Evolutionary conservation across 2,797 vertebrate species (phyloP).

Genomic region (Jordanella pulchra): DNA sequence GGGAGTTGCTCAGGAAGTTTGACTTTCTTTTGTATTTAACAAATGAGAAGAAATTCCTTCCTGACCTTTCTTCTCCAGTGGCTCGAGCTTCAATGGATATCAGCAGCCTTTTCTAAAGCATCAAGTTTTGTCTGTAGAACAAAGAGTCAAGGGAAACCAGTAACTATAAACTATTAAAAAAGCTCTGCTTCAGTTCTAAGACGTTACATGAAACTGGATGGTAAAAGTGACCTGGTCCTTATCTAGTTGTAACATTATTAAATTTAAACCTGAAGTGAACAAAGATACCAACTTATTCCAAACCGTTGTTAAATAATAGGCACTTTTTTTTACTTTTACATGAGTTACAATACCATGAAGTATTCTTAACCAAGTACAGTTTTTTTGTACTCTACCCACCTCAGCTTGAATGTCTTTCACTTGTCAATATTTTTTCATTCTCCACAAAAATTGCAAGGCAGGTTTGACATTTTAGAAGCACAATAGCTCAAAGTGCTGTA

Average conservation of each 20-base stretch:
- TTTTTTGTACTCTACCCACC: background rate
- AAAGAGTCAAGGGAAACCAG: slow-evolving; percentile 10
- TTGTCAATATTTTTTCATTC: background rate
- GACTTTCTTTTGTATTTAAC: slow-evolving; percentile 61
- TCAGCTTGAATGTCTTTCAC: background rate
- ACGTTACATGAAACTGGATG: background rate
- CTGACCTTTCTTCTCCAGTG: slow-evolving; percentile 58
- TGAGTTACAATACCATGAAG: too few relatives aligned
- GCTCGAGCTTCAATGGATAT: slow-evolving; percentile 23
- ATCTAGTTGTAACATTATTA: background rate
- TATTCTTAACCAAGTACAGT: too few relatives aligned
- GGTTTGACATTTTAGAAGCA: too few relatives aligned
- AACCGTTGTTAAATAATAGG: background rate
- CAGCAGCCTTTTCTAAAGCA: slow-evolving; percentile 13
- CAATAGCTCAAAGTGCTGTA: too few relatives aligned
- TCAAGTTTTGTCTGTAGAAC: slow-evolving; percentile 1
- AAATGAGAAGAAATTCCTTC: slow-evolving; percentile 62
- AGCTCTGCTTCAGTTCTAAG: background rate
- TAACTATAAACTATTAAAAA: background rate
- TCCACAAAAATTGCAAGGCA: background rate
- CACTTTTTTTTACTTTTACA: too few relatives aligned
- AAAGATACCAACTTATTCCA: background rate
- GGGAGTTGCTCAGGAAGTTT: slow-evolving; percentile 62
- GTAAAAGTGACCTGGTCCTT: background rate
- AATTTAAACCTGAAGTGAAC: background rate